phyloP scores from a whole-genome alignment of 2,888 invertebrate species.

The Perdita meconis region DNA sequence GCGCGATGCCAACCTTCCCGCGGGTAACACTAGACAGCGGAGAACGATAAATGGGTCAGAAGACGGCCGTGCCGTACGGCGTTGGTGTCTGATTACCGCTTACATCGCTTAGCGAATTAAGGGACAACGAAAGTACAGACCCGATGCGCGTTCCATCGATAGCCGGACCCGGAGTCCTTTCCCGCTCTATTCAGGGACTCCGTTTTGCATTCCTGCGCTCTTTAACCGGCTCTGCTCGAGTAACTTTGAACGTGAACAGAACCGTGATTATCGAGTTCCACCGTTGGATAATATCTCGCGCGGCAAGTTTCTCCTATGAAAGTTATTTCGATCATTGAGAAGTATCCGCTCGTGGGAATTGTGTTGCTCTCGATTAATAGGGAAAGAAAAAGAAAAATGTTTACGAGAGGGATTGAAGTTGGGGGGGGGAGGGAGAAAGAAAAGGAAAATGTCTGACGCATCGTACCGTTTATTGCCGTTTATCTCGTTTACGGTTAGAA shows the following conservation, averaged over 20 bases:
- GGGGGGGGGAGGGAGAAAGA: not conserved
- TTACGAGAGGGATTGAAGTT: too few species aligned
- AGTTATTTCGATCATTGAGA: conserved; percentile 29
- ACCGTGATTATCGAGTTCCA: conserved; percentile 52
- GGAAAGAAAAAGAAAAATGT: not conserved
- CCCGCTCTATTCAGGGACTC: conserved; percentile 18
- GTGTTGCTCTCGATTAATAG: not conserved
- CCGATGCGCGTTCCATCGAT: conserved; percentile 11
- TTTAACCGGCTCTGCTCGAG: conserved; percentile 46
- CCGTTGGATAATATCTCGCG: conserved; percentile 38
- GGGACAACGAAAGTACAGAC: conserved; percentile 58
- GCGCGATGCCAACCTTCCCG: conserved; percentile 65
- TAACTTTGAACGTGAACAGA: conserved; percentile 43
- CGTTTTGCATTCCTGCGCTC: conserved; percentile 22
- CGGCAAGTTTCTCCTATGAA: conserved; percentile 45
- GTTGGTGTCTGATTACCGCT: conserved; percentile 78
- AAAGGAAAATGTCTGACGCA: not conserved
- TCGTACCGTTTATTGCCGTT: conserved; percentile 3
- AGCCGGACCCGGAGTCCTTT: not conserved
- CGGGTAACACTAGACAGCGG: conserved; percentile 71
- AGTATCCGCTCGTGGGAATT: conserved; percentile 24
- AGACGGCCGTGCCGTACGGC: conserved; percentile 65
- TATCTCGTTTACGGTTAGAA: conserved; percentile 15
- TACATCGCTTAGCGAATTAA: conserved; percentile 68
- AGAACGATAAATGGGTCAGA: conserved; percentile 80